A percentile compares a stretch with the other conserved stretches of the same genome.
These are phyloP conservation scores for Zosterops japonicus DNA, from an alignment of 2,113 vertebrate species.

Conservation along the genomic window DNA sequence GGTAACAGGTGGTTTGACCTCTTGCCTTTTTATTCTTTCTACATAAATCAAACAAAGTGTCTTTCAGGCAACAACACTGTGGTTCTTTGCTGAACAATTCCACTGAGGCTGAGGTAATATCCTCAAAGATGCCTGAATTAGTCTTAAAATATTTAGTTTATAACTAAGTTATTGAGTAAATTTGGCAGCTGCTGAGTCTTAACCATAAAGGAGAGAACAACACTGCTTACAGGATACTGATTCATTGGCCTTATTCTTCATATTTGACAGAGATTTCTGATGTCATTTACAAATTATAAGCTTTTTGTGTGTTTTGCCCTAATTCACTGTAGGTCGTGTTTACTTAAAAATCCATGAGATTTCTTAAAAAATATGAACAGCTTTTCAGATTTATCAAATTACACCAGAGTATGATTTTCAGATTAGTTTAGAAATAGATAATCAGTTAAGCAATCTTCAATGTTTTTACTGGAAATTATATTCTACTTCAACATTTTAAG, in stretches of 20 bases:
- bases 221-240: neutral
- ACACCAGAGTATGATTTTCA: neutral
- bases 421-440: neutral
- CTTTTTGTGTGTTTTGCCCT: neutral
- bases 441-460: neutral
- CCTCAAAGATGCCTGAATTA: neutral
- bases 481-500: neutral
- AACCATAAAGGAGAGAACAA: neutral
- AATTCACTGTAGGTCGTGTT: neutral
- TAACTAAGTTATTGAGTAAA: neutral
- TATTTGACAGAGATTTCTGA: neutral
- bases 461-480: neutral
- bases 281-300: neutral
- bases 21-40: neutral
- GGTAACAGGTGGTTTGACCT: neutral
- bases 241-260: neutral
- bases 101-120: neutral
- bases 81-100: neutral
- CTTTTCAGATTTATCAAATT: neutral
- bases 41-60: fast-evolving
- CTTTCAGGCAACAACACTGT: neutral
- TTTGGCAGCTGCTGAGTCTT: neutral
- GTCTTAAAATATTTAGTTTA: neutral
- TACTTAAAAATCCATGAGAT: neutral
- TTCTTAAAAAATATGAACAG: neutral